Evolutionary conservation across 2,888 invertebrate genomes (phyloP).

Genomic region (Smittia sp.): DNA sequence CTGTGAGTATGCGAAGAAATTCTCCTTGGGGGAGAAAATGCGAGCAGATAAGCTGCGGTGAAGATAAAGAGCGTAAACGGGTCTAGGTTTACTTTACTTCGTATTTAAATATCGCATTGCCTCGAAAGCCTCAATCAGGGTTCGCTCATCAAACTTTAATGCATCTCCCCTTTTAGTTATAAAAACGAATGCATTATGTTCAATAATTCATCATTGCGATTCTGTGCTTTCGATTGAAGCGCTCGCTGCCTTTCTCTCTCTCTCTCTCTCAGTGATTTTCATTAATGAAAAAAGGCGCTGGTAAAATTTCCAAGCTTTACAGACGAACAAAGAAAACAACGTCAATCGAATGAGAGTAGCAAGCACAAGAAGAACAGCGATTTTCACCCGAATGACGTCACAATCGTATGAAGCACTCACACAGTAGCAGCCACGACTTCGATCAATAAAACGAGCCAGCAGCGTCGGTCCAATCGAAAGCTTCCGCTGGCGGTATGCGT

Average conservation of each 20-base stretch:
- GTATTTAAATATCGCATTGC: no score
- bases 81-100: no score
- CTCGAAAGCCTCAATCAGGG: no score
- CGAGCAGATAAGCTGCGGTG: no score
- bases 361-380: background rate
- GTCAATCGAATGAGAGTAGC: constrained; percentile 5
- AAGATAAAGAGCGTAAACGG: no score
- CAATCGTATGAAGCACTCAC: constrained; percentile 5
- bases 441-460: constrained; percentile 34
- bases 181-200: no score
- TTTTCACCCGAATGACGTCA: constrained; percentile 32
- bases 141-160: no score
- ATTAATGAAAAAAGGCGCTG: constrained; percentile 39
- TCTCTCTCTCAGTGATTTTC: constrained; percentile 31
- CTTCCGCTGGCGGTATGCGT: constrained; percentile 14
- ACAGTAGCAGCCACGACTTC: background rate
- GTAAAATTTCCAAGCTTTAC: background rate
- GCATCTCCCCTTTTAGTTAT: no score
- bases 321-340: background rate
- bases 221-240: background rate
- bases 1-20: background rate
- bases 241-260: background rate
- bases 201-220: no score
- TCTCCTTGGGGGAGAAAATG: no score
- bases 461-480: constrained; percentile 32